phyloP scores from a whole-genome alignment of 2,113 vertebrate genomes.

The Rattus norvegicus region GRCr8 NC_086024.1:133627001-133627500 shows the following conservation, averaged over 20 bases:
- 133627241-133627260: not conserved
- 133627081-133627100: not conserved
- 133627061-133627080: no score
- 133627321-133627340: not conserved
- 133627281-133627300: fast-evolving
- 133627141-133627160: not conserved
- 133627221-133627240: not conserved
- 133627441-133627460: not conserved
- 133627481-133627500: fast-evolving
- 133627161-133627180: not conserved
- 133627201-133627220: fast-evolving
- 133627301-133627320: fast-evolving
- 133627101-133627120: not conserved
- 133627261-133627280: fast-evolving
- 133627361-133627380: not conserved
- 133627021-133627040: no score
- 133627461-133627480: not conserved
- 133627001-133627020: not conserved
- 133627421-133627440: not conserved
- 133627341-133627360: not conserved
- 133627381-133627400: not conserved
- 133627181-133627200: not conserved
- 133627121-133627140: not conserved
- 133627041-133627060: not conserved
- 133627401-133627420: not conserved